Evolutionary conservation across 2,113 vertebrate genomes (phyloP), one percentile per base, ranked within the genome.

Genomic region (Poeciliopsis turrubarensis): DNA sequence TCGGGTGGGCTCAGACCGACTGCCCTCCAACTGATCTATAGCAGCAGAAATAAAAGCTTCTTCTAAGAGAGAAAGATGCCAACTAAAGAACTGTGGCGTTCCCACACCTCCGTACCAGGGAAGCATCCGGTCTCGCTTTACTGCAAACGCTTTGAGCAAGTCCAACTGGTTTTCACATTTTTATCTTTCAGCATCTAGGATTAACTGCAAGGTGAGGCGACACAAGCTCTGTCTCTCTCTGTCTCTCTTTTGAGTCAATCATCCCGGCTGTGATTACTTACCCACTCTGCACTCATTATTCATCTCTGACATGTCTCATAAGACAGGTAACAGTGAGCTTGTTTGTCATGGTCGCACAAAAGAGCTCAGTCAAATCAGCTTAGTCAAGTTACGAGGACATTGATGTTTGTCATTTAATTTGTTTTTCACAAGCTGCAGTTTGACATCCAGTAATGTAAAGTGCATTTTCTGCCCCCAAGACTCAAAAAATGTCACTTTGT

Each of bases 131-230:
- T 22, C 22, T 10, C 9, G 3, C 6, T 37, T 57, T 57, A n/a
- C 17, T n/a, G 19, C 0, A 19, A 25, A 25, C 22, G 9, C 22
- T 57, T 22, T 57, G 31, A 60, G 37, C 68, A 60, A 2, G 13
- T 26, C 4, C 30, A 60, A 60, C 68, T 37, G 68, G 68, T 70
- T 70, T 37, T 70, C 3, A 70, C 51, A 34, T 34, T 26, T 54
- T 70, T 70, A 60, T 60, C 31, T 37, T 26, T 5, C 6, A 12
- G 25, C 25, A 57, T 57, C 47, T 54, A 54, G n/a, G 5, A 27
- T 5, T 41, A 27, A 41, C 25, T 27, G 6, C 27, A 13, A 54
- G 44, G 29, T 9, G 26, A 31, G 22, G 13, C 14, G 3, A 47
- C 1, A 51, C 51, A 1, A n/a, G 11, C 9, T n/a, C 13, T 4